phyloP scores from a whole-genome alignment of 2,888 invertebrate genomes.

The Vesta saturnalis region DNA sequence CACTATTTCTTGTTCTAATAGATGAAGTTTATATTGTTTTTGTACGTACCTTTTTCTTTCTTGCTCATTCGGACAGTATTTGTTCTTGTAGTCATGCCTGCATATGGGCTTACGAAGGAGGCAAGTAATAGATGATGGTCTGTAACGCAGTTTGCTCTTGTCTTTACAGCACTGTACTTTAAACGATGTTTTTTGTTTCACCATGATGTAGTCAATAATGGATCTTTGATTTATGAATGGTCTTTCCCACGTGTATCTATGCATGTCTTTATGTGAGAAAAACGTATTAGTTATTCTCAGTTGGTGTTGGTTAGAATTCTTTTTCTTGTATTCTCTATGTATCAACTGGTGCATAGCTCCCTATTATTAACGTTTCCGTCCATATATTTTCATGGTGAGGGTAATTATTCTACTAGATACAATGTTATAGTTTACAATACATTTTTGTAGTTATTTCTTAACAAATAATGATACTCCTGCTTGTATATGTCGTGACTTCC shows the following conservation, averaged over 20 bases:
- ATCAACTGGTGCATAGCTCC: constrained; percentile 10
- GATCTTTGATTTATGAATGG: not conserved
- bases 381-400: constrained; percentile 10
- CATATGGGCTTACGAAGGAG: too few relatives aligned
- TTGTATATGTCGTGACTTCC: not conserved
- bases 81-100: too few relatives aligned
- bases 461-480: not conserved
- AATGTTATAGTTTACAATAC: not conserved
- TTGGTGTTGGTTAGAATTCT: not conserved
- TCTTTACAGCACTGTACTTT: too few relatives aligned
- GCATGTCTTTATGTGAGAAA: not conserved
- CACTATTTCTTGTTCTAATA: constrained; percentile 2
- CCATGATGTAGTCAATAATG: not conserved
- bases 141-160: not conserved
- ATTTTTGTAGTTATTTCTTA: too few relatives aligned
- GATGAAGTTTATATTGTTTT: too few relatives aligned
- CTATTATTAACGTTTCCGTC: constrained; percentile 12
- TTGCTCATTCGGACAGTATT: too few relatives aligned
- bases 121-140: not conserved
- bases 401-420: constrained; percentile 5
- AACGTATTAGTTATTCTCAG: not conserved
- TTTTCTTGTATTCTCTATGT: not conserved
- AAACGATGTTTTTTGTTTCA: not conserved
- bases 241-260: not conserved
- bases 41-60: not conserved